Percentiles rank a stretch among this genome's conserved stretches.
phyloP scores from a whole-genome alignment of 2,797 vertebrate genomes.

The Channa striata region DNA sequence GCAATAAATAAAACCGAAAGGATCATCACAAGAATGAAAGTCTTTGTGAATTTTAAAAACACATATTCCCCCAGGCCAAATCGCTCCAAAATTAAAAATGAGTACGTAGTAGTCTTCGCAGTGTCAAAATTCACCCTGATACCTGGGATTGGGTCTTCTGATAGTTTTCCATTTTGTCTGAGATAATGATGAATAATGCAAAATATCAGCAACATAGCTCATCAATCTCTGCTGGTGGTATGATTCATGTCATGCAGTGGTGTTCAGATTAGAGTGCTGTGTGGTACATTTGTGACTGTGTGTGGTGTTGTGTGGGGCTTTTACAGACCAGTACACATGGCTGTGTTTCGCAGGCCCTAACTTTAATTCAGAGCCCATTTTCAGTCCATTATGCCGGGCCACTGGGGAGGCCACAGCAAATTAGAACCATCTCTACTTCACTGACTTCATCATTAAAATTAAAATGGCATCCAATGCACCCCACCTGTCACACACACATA shows the following conservation, averaged over 20 bases:
- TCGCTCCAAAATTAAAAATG: background rate
- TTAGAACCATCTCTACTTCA: conserved; percentile 84
- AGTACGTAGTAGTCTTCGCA: background rate
- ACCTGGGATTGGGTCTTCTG: background rate
- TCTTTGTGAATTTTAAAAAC: background rate
- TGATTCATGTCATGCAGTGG: conserved; percentile 41
- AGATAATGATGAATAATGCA: conserved; percentile 18
- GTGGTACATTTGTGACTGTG: conserved; percentile 10
- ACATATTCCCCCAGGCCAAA: background rate
- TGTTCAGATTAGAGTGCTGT: conserved; percentile 19
- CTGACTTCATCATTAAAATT: conserved; percentile 84
- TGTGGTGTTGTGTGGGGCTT: conserved; percentile 20
- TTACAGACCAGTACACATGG: conserved; percentile 57
- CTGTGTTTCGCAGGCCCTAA: conserved; percentile 65
- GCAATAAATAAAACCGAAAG: too few relatives aligned
- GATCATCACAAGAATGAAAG: background rate
- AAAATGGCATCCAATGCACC: conserved; percentile 73
- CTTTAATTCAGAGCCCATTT: conserved; percentile 81
- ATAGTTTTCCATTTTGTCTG: conserved; percentile 23
- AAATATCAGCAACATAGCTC: conserved; percentile 31
- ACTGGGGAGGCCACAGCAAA: conserved; percentile 79
- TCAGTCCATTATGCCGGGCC: conserved; percentile 81
- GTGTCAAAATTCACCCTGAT: conserved; percentile 1
- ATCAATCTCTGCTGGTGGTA: conserved; percentile 33
- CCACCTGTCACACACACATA: conserved; percentile 66